These are phyloP conservation scores for Eurystomus gularis DNA, from an alignment of 2,113 vertebrate species.

Conservation along the genomic window DNA sequence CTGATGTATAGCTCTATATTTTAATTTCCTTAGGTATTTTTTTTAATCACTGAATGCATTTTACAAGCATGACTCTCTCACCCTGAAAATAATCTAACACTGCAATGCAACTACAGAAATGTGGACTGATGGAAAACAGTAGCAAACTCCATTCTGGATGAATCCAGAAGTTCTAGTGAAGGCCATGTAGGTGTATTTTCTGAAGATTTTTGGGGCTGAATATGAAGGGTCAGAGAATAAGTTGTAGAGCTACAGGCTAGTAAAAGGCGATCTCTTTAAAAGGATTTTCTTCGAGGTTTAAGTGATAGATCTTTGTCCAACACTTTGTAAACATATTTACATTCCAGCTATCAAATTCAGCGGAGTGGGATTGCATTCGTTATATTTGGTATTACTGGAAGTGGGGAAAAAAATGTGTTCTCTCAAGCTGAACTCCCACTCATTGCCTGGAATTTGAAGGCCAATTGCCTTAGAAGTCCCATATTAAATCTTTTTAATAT, in stretches of 20 bases:
- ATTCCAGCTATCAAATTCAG: neutral
- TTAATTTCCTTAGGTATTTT: neutral
- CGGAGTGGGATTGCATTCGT: neutral
- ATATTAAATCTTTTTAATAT: neutral
- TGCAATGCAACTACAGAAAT: neutral
- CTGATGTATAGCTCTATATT: neutral
- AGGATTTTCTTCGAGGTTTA: neutral
- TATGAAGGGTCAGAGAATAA: neutral
- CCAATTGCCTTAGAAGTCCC: neutral
- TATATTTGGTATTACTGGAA: neutral
- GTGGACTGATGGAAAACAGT: neutral
- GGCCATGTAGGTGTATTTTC: neutral
- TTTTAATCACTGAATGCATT: neutral
- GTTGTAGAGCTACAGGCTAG: neutral
- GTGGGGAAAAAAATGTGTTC: neutral
- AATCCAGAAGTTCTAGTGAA: neutral
- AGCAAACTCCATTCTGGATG: neutral
- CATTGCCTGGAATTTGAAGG: neutral
- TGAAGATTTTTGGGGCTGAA: neutral
- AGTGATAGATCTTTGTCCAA: neutral
- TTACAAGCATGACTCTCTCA: neutral
- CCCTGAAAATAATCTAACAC: neutral
- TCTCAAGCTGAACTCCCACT: slow-evolving; percentile 5
- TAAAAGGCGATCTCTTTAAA: neutral
- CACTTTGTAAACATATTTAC: neutral